A percentile compares a stretch with the other conserved stretches of the same genome.
phyloP scores from a whole-genome alignment of 1,140 invertebrate species.

The Orchesella cincta region DNA sequence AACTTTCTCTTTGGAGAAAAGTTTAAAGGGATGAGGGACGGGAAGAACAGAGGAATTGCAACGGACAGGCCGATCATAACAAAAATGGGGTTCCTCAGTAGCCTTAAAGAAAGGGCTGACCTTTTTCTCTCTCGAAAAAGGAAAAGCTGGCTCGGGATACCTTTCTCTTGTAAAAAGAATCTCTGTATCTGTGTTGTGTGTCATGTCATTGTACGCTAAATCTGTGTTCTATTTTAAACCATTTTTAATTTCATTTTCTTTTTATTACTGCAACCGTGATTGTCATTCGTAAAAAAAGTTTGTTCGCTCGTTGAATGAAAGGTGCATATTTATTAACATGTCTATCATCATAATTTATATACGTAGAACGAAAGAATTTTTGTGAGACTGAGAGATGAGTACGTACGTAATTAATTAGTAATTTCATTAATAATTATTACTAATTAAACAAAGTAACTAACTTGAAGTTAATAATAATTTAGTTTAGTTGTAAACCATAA shows the following conservation, averaged over 20 bases:
- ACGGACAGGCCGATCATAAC: constrained; percentile 19
- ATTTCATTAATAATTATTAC: no score
- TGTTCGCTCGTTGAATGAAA: background rate
- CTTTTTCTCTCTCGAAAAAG: background rate
- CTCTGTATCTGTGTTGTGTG: background rate
- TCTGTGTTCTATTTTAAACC: background rate
- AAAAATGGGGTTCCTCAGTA: background rate
- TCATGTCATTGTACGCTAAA: background rate
- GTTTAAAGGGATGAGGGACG: background rate
- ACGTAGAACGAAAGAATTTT: background rate
- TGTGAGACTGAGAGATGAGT: background rate
- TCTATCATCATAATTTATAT: background rate
- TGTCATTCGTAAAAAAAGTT: background rate
- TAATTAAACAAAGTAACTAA: no score
- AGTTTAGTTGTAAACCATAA: no score
- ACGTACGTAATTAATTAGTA: no score
- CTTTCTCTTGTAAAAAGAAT: background rate
- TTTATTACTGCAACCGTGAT: background rate
- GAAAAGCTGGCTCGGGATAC: background rate
- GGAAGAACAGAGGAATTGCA: constrained; percentile 18
- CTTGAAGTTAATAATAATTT: no score
- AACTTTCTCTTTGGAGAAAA: background rate
- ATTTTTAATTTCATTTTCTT: background rate
- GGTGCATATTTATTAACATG: background rate
- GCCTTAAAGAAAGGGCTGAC: background rate